A percentile compares a stretch with the other conserved stretches of the same genome.
These are phyloP conservation scores for Platalea minor DNA, from an alignment of 2,797 vertebrate species.

Conservation along the genomic window DNA sequence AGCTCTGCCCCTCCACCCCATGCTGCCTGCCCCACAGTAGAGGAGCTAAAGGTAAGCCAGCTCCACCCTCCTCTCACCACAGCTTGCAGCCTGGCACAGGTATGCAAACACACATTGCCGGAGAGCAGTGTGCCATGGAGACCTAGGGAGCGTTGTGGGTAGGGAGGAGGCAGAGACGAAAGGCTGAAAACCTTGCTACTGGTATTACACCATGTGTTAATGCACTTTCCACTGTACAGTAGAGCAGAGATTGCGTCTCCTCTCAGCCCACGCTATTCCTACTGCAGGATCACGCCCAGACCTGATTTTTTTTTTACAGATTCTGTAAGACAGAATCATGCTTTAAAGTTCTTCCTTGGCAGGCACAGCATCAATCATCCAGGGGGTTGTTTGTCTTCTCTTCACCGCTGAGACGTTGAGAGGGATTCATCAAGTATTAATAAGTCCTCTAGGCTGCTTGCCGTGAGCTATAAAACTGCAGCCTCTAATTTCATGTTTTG, in stretches of 20 bases:
- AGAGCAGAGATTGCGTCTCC: neutral
- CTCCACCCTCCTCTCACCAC: accelerated
- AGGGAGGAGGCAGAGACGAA: neutral
- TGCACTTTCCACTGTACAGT: neutral
- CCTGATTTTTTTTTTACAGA: neutral
- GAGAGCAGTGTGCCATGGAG: neutral
- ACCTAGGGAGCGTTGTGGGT: neutral
- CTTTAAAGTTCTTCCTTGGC: conserved; percentile 17
- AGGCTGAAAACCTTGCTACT: neutral
- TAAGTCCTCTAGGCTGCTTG: conserved; percentile 23
- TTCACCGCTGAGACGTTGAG: neutral
- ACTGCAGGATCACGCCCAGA: neutral
- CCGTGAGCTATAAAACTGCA: neutral
- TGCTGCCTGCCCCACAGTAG: accelerated
- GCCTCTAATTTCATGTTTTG: neutral
- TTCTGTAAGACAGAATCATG: neutral
- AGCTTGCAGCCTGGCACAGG: neutral
- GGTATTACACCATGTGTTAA: neutral
- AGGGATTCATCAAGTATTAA: conserved; percentile 60
- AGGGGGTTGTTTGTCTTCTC: conserved; percentile 18
- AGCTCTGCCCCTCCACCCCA: neutral
- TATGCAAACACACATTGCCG: neutral
- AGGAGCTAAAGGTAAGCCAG: neutral
- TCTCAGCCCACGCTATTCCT: neutral
- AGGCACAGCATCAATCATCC: conserved; percentile 25